Percentiles rank a stretch among this genome's conserved stretches.
These are phyloP conservation scores for Sinocyclocheilus anshuiensis DNA, from an alignment of 2,113 vertebrate genomes.

Conservation along the genomic window DNA sequence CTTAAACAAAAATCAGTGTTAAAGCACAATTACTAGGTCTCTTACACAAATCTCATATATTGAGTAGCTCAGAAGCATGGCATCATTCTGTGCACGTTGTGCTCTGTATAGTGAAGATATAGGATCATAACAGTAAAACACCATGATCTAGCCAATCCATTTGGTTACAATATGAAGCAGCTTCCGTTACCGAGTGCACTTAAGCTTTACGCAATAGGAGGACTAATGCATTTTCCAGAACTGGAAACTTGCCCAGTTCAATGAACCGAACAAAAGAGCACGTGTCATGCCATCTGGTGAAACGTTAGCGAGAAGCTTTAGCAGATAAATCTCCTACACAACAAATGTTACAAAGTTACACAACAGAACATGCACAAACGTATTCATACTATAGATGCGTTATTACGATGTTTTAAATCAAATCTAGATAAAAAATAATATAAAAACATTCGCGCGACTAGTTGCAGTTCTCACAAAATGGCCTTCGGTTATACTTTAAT, in stretches of 20 bases:
- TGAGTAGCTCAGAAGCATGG: neutral
- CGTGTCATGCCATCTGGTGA: constrained; percentile 62
- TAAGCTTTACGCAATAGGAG: constrained; percentile 75
- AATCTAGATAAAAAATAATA: neutral
- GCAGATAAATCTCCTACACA: constrained; percentile 49
- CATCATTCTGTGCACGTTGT: neutral
- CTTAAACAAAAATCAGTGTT: neutral
- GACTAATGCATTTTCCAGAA: constrained; percentile 80
- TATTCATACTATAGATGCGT: neutral
- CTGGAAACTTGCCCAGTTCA: constrained; percentile 71
- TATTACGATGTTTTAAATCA: neutral
- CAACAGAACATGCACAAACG: constrained; percentile 21
- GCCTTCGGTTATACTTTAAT: neutral
- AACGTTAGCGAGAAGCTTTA: constrained; percentile 50
- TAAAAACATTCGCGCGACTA: neutral
- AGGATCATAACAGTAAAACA: constrained; percentile 43
- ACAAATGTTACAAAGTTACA: constrained; percentile 38
- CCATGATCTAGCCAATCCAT: constrained; percentile 61
- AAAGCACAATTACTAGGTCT: neutral
- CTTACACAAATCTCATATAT: neutral
- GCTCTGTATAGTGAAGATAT: neutral
- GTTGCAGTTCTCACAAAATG: neutral
- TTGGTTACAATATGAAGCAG: constrained; percentile 52
- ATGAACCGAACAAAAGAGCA: constrained; percentile 62
- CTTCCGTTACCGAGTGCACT: constrained; percentile 68